phyloP scores from a whole-genome alignment of 2,888 invertebrate species.

The Tryphoninae sp. region DNA sequence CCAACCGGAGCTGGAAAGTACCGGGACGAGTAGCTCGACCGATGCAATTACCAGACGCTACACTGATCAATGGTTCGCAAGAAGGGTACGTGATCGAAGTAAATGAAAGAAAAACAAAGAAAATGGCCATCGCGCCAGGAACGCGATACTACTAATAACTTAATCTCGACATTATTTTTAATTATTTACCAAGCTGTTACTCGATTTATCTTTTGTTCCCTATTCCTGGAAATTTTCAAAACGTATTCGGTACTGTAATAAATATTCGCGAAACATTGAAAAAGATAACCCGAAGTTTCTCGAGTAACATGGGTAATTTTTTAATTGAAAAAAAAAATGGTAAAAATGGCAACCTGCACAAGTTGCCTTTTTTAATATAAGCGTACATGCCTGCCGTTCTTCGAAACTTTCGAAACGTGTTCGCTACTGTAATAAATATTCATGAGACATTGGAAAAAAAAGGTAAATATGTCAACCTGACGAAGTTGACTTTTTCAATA shows the following conservation, averaged over 20 bases:
- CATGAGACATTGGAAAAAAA: background rate
- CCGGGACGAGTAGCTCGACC: constrained; percentile 17
- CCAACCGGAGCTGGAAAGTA: background rate
- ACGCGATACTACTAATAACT: background rate
- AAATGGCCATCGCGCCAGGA: background rate
- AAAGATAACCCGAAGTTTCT: background rate
- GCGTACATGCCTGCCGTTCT: too few species aligned
- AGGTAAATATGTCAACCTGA: too few species aligned
- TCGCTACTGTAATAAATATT: background rate
- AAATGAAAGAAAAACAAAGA: background rate
- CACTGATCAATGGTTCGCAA: background rate
- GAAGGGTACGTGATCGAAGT: background rate
- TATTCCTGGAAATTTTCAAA: background rate
- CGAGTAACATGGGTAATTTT: background rate
- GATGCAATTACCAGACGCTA: constrained; percentile 37
- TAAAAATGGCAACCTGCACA: too few species aligned
- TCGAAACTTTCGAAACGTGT: too few species aligned
- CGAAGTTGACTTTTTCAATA: too few species aligned
- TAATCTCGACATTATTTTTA: too few species aligned
- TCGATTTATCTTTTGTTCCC: background rate
- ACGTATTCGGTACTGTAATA: background rate
- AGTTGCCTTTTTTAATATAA: too few species aligned
- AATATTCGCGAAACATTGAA: background rate
- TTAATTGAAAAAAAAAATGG: background rate
- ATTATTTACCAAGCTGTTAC: too few species aligned